Percentiles rank a stretch among this genome's conserved stretches.
phyloP scores from a whole-genome alignment of 2,113 vertebrate species.

The Channa argus region DNA sequence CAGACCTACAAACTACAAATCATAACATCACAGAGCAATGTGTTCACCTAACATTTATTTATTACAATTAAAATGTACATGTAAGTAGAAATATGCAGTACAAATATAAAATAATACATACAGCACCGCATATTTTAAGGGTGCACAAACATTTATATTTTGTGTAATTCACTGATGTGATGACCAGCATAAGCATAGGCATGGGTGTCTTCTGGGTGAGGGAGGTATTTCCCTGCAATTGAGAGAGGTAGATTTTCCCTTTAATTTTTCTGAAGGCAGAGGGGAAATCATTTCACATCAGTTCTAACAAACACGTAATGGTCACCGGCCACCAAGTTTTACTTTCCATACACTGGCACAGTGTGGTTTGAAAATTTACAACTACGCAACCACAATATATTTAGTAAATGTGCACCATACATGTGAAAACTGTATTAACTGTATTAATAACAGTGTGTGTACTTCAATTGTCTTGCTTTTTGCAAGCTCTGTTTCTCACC shows the following conservation, averaged over 20 bases:
- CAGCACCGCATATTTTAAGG: constrained; percentile 71
- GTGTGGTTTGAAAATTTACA: constrained; percentile 38
- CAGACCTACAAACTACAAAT: background rate
- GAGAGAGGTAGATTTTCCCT: constrained; percentile 79
- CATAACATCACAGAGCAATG: constrained; percentile 7
- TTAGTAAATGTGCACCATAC: constrained; percentile 25
- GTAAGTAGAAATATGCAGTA: constrained; percentile 80
- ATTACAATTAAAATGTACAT: constrained; percentile 72
- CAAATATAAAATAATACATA: constrained; percentile 80
- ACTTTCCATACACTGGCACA: constrained; percentile 39
- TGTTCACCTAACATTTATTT: constrained; percentile 73
- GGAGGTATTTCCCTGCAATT: constrained; percentile 54
- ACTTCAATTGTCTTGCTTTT: constrained; percentile 11
- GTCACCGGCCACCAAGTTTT: constrained; percentile 34
- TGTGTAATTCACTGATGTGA: constrained; percentile 56
- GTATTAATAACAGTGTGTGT: constrained; percentile 13
- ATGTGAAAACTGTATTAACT: constrained; percentile 27
- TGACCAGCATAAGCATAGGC: constrained; percentile 65
- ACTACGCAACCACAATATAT: constrained; percentile 32
- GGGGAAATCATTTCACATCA: constrained; percentile 60
- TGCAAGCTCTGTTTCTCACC: background rate
- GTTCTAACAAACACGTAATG: constrained; percentile 47
- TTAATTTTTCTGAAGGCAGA: constrained; percentile 61
- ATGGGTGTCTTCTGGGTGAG: constrained; percentile 53
- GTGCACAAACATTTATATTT: constrained; percentile 57